Evolutionary conservation across 2,888 invertebrate species (phyloP), one percentile per base, ranked within the genome.

Genomic region (Uloborus plumipes): DNA sequence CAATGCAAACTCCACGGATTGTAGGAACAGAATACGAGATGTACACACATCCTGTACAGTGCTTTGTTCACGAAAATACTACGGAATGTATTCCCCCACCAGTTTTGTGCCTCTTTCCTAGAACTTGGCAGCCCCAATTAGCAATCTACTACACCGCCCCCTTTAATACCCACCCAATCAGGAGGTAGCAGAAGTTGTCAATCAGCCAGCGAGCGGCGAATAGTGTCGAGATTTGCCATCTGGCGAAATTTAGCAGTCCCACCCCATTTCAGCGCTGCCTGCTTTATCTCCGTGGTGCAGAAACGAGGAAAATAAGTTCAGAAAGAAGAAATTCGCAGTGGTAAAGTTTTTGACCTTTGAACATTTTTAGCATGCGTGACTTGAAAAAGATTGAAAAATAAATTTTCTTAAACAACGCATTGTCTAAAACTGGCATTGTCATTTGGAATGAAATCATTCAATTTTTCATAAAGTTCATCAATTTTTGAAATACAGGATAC

Each of bases 121-220:
- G 70, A 81, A 74, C 67, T 74, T 62, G 50, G 31, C 53, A 69
- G 80, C 55, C n/a, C n/a, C n/a, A 81, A 81, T 81, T 81, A 74
- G 73, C 64, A 39, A 66, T 22, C 70, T 26, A 26, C 22, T 13
- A 6, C 65, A 16, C 58, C 64, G 50, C 69, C 65, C 59, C 22
- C 64, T n/a, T n/a, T 18, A 1, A 20, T 13, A n/a, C 64, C 71
- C 55, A 59, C 31, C 51, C 20, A 47, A 39, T 39, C 49, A 18
- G 64, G 9, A 49, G 18, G 18, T n/a, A n/a, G 47, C 16, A 64
- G 18, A 16, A 47, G 6, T 16, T 20, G 64, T 64, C 64, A 9
- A 64, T 64, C 64, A 64, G 39, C 49, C 20, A 31, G 49, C 4
- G 47, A 55, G 62, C 55, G 39, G 26, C 74, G 74, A 81, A 74